Evolutionary conservation across 2,113 vertebrate genomes (phyloP).

Genomic region (Eira barbara): DNA sequence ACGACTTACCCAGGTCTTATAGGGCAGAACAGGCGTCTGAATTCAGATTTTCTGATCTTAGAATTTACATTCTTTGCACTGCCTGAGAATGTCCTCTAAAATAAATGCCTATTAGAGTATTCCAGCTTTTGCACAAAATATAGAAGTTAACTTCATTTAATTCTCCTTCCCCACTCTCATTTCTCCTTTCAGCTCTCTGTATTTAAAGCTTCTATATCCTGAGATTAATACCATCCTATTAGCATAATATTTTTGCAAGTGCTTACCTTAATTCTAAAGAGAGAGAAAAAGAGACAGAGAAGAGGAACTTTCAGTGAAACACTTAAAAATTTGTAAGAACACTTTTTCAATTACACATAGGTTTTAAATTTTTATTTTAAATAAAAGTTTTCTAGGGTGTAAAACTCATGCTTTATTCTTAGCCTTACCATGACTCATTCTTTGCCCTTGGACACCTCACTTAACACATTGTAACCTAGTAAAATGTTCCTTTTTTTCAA

Average conservation of each 20-base stretch:
- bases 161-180: background rate
- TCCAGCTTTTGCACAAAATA: background rate
- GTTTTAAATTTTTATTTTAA: conserved; percentile 58
- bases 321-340: conserved; percentile 40
- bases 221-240: background rate
- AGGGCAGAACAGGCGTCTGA: background rate
- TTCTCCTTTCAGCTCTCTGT: background rate
- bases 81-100: background rate
- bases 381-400: conserved; percentile 59
- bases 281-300: background rate
- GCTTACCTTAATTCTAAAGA: background rate
- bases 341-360: conserved; percentile 15
- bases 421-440: conserved; percentile 61
- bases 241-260: background rate
- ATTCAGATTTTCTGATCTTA: background rate
- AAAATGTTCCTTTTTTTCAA: conserved; percentile 35
- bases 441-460: conserved; percentile 59
- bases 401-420: conserved; percentile 69
- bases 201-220: background rate
- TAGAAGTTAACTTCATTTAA: background rate
- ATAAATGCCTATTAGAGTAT: background rate
- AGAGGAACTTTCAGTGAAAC: background rate
- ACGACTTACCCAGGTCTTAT: background rate
- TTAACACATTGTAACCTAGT: conserved; percentile 65
- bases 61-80: background rate